Percentiles rank a stretch among this genome's conserved stretches.
Evolutionary conservation across 2,888 invertebrate species (phyloP).

Genomic region (Brachynemurus nebulosus): DNA sequence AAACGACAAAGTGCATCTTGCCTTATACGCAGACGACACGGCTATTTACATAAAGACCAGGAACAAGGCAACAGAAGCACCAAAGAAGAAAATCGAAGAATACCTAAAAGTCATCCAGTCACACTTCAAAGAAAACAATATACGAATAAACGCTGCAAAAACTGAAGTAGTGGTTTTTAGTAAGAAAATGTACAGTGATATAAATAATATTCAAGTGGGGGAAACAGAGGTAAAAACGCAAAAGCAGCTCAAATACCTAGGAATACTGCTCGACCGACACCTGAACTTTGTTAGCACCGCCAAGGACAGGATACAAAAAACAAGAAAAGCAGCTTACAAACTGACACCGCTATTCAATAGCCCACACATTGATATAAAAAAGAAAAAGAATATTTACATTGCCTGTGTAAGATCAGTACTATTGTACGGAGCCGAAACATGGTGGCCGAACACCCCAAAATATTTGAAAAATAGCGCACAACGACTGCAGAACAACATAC

Average conservation of each 20-base stretch:
- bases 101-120: not conserved
- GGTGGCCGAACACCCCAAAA: no score
- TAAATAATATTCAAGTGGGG: not conserved
- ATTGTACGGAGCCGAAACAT: no score
- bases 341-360: no score
- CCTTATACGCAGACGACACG: slow-evolving; percentile 15
- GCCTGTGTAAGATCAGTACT: no score
- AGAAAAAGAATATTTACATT: no score
- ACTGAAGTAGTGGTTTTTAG: not conserved
- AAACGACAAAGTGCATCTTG: slow-evolving; percentile 10
- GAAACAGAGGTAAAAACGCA: not conserved
- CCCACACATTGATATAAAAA: no score
- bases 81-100: not conserved
- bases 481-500: no score
- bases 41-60: slow-evolving; percentile 10
- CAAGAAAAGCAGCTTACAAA: no score
- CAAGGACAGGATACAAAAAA: no score
- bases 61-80: not conserved
- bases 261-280: not conserved
- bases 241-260: not conserved
- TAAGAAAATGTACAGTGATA: not conserved
- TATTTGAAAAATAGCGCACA: no score
- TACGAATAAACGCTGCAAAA: not conserved
- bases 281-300: no score
- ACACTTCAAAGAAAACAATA: not conserved